A percentile compares a stretch with the other conserved stretches of the same genome.
Conservation (phyloP, 2,113 vertebrate genomes). For the Nesogale talazaci region DNA sequence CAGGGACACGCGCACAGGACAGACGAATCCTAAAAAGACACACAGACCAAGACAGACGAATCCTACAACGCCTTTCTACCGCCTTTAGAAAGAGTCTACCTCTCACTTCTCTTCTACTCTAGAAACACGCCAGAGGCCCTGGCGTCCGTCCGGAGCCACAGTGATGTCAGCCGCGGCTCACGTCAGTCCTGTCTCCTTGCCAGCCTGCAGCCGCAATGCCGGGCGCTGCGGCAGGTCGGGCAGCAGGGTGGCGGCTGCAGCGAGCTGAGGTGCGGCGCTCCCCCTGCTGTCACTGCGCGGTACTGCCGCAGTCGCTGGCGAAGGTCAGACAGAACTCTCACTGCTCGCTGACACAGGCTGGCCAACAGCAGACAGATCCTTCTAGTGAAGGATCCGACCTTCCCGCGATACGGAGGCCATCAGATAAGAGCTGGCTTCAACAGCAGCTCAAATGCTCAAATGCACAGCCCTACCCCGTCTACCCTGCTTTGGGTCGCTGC, state of each 20-base stretch:
- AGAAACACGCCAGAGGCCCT: slow-evolving; percentile 32
- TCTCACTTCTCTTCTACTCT: not conserved
- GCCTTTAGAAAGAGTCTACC: accelerated
- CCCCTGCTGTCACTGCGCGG: not conserved
- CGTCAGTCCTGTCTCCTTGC: not conserved
- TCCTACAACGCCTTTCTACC: too few relatives aligned
- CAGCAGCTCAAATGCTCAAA: not conserved
- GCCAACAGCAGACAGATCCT: not conserved
- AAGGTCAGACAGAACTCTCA: slow-evolving; percentile 7
- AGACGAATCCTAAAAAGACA: too few relatives aligned
- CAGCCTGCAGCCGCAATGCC: not conserved
- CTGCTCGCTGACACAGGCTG: not conserved
- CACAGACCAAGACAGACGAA: too few relatives aligned
- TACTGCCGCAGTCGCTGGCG: too few relatives aligned
- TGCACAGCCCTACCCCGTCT: not conserved
- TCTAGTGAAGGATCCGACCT: not conserved
- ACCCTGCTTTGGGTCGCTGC: too few relatives aligned
- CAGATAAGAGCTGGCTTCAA: not conserved
- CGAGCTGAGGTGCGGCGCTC: not conserved
- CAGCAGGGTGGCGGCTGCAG: not conserved
- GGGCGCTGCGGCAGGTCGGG: not conserved
- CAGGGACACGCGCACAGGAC: too few relatives aligned
- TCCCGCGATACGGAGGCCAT: not conserved
- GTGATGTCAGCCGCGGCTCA: not conserved
- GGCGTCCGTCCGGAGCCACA: not conserved